Evolutionary conservation across 1,140 invertebrate genomes (phyloP).

Genomic region (Apis dorsata): DNA sequence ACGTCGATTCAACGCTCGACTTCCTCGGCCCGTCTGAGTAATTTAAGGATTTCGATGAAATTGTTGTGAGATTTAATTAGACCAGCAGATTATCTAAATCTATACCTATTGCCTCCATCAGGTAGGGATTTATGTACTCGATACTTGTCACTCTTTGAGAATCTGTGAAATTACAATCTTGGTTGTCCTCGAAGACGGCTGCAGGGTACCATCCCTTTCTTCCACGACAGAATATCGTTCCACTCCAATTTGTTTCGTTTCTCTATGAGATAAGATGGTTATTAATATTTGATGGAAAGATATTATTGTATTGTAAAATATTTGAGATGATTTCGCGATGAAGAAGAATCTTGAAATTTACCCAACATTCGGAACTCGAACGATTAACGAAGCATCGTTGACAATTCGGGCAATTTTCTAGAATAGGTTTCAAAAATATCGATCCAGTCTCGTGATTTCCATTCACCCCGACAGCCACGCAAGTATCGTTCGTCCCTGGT

Average conservation of each 20-base stretch:
- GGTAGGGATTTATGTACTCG: constrained; percentile 78
- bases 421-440: constrained; percentile 77
- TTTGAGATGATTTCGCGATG: neutral
- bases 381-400: constrained; percentile 80
- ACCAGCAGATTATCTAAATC: too few species aligned
- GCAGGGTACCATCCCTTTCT: constrained; percentile 83
- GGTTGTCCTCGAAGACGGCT: constrained; percentile 80
- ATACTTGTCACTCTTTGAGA: constrained; percentile 78
- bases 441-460: constrained; percentile 73
- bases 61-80: too few species aligned
- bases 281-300: neutral
- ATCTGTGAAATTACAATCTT: constrained; percentile 79
- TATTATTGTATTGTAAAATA: neutral
- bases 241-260: constrained; percentile 78
- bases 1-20: constrained; percentile 68
- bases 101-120: constrained; percentile 77
- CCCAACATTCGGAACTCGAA: constrained; percentile 72
- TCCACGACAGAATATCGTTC: constrained; percentile 82
- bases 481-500: constrained; percentile 76
- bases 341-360: constrained; percentile 55
- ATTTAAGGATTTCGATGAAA: too few species aligned
- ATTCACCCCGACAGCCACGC: constrained; percentile 80
- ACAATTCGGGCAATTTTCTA: constrained; percentile 78
- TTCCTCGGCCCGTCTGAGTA: neutral
- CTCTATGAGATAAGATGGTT: neutral